Conservation (phyloP, 2,797 vertebrate species). For the Labeo calbasu region DNA sequence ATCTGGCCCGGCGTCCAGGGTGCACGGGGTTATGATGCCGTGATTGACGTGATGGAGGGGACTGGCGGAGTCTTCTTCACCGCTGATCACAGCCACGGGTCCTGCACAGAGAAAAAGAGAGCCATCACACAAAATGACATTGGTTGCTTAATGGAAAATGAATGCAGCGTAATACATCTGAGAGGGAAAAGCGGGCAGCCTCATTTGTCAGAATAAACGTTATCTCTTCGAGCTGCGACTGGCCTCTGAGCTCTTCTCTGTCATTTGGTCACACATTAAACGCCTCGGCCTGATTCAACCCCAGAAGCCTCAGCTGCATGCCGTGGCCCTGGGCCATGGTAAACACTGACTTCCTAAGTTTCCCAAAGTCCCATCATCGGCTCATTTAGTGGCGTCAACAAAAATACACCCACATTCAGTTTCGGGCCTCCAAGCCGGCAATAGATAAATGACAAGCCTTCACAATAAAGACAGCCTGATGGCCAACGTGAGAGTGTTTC, state of each 20-base stretch:
- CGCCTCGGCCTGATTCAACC: conserved; percentile 28
- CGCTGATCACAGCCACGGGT: conserved; percentile 94
- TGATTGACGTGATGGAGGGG: conserved; percentile 97
- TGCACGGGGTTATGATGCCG: conserved; percentile 90
- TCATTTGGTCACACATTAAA: conserved; percentile 30
- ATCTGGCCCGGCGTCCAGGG: conserved; percentile 86
- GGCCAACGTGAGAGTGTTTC: not conserved
- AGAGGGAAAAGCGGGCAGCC: conserved; percentile 47
- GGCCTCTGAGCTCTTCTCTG: conserved; percentile 23
- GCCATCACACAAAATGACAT: conserved; percentile 41
- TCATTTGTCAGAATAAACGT: conserved; percentile 48
- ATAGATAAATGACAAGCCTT: conserved; percentile 23
- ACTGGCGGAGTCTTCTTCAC: conserved; percentile 95
- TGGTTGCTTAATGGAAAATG: conserved; percentile 53
- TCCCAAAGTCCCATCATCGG: conserved; percentile 19
- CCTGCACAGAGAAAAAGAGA: conserved; percentile 72
- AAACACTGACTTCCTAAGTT: conserved; percentile 30
- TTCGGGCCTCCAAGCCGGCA: not conserved
- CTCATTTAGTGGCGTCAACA: conserved; percentile 13
- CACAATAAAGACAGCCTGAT: not conserved
- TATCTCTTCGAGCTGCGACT: conserved; percentile 1
- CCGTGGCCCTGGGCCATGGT: conserved; percentile 7
- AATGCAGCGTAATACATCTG: conserved; percentile 49
- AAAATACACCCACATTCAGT: conserved; percentile 33
- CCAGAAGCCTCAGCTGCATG: conserved; percentile 16